These are phyloP conservation scores for Acanthurus leucopareius DNA, from an alignment of 2,797 vertebrate genomes.

Conservation along the genomic window DNA sequence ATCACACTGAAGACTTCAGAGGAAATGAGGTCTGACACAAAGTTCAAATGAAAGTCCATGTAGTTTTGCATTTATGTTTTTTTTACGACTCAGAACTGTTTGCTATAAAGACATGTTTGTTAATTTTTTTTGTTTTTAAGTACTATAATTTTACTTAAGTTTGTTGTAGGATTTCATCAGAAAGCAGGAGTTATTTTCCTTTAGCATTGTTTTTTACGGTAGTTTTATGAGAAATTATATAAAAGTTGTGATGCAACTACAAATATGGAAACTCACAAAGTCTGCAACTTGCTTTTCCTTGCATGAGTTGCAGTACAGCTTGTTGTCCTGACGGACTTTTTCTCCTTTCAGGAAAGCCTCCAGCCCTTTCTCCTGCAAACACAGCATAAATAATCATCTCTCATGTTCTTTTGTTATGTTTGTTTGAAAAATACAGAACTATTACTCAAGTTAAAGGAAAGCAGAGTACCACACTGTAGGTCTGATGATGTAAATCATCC, in stretches of 20 bases:
- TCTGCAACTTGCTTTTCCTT: conserved; percentile 67
- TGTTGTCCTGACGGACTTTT: conserved; percentile 67
- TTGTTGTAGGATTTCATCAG: too few relatives aligned
- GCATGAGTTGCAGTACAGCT: conserved; percentile 78
- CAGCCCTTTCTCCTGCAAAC: conserved; percentile 62
- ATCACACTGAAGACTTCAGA: too few relatives aligned
- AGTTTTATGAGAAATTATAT: background rate
- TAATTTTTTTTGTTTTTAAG: too few relatives aligned
- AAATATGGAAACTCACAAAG: conserved; percentile 68
- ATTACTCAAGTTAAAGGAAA: background rate
- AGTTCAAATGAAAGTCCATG: too few relatives aligned
- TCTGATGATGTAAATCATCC: background rate
- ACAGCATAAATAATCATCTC: background rate
- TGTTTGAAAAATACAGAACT: background rate
- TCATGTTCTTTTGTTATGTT: background rate
- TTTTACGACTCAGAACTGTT: too few relatives aligned
- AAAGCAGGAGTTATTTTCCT: too few relatives aligned
- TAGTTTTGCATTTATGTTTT: too few relatives aligned
- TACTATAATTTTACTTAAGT: too few relatives aligned
- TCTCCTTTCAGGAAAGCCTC: conserved; percentile 65
- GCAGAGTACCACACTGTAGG: conserved; percentile 67
- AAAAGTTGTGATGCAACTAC: background rate
- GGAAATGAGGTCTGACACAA: too few relatives aligned
- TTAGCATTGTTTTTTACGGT: background rate
- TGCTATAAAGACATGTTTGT: too few relatives aligned